A percentile compares a stretch with the other conserved stretches of the same genome.
These are phyloP conservation scores for Drosophila hamatofila DNA, from an alignment of 2,888 invertebrate genomes.

Conservation along the genomic window DNA sequence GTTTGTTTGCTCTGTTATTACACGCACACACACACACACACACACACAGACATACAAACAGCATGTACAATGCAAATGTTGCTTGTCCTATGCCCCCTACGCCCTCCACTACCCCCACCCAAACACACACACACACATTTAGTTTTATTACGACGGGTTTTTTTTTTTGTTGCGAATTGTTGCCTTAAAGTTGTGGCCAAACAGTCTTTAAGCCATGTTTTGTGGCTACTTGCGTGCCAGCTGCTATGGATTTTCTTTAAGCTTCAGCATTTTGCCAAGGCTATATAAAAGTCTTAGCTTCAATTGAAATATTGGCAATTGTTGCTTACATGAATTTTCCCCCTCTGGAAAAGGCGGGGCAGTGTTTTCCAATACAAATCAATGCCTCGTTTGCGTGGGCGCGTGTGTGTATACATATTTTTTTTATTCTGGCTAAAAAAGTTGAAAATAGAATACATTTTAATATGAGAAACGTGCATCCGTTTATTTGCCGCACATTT, in stretches of 20 bases:
- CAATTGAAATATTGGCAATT: slow-evolving; percentile 38
- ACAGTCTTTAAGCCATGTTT: slow-evolving; percentile 36
- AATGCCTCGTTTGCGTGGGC: slow-evolving; percentile 2
- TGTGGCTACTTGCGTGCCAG: slow-evolving; percentile 27
- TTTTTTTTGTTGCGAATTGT: slow-evolving; percentile 12
- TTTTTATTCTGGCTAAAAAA: background rate
- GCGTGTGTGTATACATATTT: background rate
- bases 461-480: slow-evolving; percentile 5
- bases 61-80: slow-evolving; percentile 20
- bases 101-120: no score
- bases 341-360: background rate
- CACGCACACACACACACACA: slow-evolving; percentile 31
- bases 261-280: slow-evolving; percentile 20
- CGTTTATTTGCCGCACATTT: slow-evolving; percentile 7
- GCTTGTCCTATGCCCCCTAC: background rate
- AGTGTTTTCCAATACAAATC: slow-evolving; percentile 27
- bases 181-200: slow-evolving; percentile 29
- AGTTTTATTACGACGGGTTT: slow-evolving; percentile 48
- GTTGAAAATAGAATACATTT: slow-evolving; percentile 12
- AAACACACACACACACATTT: slow-evolving; percentile 43
- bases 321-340: slow-evolving; percentile 4
- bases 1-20: slow-evolving; percentile 60
- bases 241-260: slow-evolving; percentile 27
- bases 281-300: slow-evolving; percentile 22
- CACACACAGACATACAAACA: slow-evolving; percentile 7